Conservation (phyloP, 2,797 vertebrate species). For the Loriculus beryllinus region DNA sequence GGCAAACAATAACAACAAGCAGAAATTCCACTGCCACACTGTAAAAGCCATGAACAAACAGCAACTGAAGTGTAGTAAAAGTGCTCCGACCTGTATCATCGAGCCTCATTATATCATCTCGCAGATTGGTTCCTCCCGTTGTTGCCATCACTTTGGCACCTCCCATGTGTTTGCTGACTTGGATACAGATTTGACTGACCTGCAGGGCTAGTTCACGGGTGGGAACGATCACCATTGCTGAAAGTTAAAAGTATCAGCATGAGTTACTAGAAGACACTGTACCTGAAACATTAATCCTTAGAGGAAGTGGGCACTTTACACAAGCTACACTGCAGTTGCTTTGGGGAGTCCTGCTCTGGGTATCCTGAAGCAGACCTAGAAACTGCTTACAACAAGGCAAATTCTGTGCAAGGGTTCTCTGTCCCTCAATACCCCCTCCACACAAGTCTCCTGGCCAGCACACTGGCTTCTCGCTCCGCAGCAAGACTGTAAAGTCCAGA, state of each 20-base stretch:
- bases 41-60: not conserved
- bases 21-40: not conserved
- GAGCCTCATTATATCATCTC: slow-evolving; percentile 98
- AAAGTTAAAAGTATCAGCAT: not conserved
- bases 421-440: not conserved
- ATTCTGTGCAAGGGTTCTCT: not conserved
- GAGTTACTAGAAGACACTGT: not conserved
- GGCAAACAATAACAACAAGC: not conserved
- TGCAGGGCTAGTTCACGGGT: slow-evolving; percentile 99
- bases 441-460: not conserved
- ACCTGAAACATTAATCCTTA: not conserved
- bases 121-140: slow-evolving; percentile 97
- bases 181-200: slow-evolving; percentile 99
- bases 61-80: not conserved
- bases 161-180: slow-evolving; percentile 99
- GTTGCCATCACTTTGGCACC: slow-evolving; percentile 99
- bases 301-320: not conserved
- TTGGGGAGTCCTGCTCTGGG: not conserved
- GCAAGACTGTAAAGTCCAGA: not conserved
- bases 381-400: not conserved
- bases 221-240: slow-evolving; percentile 97
- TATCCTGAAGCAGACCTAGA: not conserved
- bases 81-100: slow-evolving; percentile 89
- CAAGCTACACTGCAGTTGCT: not conserved
- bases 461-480: rapidly evolving